Evolutionary conservation across 1,140 invertebrate genomes (phyloP).

Genomic region (Hesperophylax magnus): DNA sequence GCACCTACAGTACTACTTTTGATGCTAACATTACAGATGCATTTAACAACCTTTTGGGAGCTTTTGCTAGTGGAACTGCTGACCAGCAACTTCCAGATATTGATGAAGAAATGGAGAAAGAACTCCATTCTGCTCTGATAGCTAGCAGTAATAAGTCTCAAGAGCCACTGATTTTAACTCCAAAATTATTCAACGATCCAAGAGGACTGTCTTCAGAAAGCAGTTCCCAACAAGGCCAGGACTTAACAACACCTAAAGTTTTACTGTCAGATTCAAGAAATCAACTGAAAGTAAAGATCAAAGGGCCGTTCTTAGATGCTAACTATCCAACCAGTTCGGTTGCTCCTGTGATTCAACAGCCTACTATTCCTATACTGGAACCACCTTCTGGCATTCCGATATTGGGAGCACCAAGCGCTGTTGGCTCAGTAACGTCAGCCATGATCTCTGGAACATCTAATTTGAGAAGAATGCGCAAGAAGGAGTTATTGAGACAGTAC

Average conservation of each 20-base stretch:
- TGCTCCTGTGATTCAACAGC: conserved; percentile 70
- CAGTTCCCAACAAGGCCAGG: conserved; percentile 65
- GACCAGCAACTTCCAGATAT: conserved; percentile 79
- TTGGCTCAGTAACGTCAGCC: conserved; percentile 60
- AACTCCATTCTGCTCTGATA: conserved; percentile 77
- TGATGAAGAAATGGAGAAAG: conserved; percentile 85
- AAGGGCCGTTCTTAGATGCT: conserved; percentile 86
- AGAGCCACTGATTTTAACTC: conserved; percentile 58
- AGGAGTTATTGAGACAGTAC: conserved; percentile 87
- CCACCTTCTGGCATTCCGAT: conserved; percentile 64
- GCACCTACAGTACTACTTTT: conserved; percentile 80
- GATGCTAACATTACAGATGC: conserved; percentile 63
- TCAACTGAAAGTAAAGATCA: conserved; percentile 92
- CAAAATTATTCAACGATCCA: conserved; percentile 58
- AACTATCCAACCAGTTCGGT: conserved; percentile 77
- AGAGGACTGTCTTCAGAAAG: conserved; percentile 65
- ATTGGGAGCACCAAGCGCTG: conserved; percentile 58
- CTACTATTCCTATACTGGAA: conserved; percentile 69
- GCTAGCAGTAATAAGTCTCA: conserved; percentile 70
- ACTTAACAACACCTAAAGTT: conserved; percentile 74
- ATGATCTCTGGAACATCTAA: conserved; percentile 77
- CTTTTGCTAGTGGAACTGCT: conserved; percentile 75
- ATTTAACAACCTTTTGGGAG: conserved; percentile 74
- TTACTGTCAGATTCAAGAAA: conserved; percentile 83
- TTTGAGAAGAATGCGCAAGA: conserved; percentile 89